Evolutionary conservation across 2,113 vertebrate species (phyloP).

Genomic region (Phycodurus eques): DNA sequence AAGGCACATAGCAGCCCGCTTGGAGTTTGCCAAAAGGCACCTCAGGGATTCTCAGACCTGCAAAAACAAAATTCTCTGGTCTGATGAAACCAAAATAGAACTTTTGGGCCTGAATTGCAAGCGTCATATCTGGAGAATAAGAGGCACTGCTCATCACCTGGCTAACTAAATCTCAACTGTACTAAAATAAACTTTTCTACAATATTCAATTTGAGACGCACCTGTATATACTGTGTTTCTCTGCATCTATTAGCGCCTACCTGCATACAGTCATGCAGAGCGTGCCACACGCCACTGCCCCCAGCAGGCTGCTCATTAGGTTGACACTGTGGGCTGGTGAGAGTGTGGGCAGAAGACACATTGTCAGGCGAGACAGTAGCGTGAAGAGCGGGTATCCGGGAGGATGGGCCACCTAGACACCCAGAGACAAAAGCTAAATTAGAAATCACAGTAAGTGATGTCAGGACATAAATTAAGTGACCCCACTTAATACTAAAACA

Average conservation of each 20-base stretch:
- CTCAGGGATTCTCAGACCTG: too few relatives aligned
- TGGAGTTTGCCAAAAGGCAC: too few relatives aligned
- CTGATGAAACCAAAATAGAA: too few relatives aligned
- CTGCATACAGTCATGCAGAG: constrained; percentile 90
- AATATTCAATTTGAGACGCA: neutral
- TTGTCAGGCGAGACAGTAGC: constrained; percentile 77
- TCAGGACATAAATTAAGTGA: neutral
- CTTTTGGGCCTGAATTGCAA: too few relatives aligned
- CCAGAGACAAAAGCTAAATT: neutral
- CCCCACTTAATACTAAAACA: too few relatives aligned
- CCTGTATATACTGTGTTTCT: neutral
- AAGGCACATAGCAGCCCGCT: too few relatives aligned
- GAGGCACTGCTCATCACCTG: too few relatives aligned
- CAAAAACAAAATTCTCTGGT: too few relatives aligned
- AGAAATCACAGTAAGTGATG: neutral
- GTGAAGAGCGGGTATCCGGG: constrained; percentile 96
- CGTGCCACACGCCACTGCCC: constrained; percentile 81
- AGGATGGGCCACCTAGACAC: constrained; percentile 89
- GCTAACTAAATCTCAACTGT: neutral
- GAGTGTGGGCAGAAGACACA: constrained; percentile 73
- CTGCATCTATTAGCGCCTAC: constrained; percentile 61
- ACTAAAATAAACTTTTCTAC: neutral
- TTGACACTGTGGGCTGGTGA: constrained; percentile 86
- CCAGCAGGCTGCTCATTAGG: constrained; percentile 82
- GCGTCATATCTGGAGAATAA: too few relatives aligned